These are phyloP conservation scores for Callinectes sapidus DNA, from an alignment of 2,888 invertebrate species.

Conservation along the genomic window DNA sequence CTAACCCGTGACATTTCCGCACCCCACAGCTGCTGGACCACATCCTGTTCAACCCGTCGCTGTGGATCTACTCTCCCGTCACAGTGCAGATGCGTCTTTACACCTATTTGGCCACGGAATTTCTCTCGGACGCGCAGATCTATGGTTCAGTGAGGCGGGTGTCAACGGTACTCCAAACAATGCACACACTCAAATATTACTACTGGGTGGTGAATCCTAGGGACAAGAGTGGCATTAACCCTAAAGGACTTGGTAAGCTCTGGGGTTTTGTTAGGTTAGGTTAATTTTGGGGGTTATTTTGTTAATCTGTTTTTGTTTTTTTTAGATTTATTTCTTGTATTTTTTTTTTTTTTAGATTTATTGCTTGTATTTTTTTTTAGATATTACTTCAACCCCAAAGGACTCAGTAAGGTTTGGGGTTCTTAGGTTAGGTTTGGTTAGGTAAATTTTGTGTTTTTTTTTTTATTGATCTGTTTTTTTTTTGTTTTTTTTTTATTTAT, in stretches of 20 bases:
- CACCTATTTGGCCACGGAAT: conserved; percentile 99
- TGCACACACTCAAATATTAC: conserved; percentile 98
- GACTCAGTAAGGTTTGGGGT: too few species aligned
- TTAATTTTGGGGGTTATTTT: too few species aligned
- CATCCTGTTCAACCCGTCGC: conserved; percentile 98
- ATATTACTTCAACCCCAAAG: too few species aligned
- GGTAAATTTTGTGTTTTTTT: too few species aligned
- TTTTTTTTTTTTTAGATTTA: too few species aligned
- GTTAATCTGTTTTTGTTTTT: too few species aligned
- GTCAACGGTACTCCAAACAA: conserved; percentile 97
- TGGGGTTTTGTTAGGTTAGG: background rate
- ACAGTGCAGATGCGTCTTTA: conserved; percentile 96
- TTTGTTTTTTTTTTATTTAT: too few species aligned
- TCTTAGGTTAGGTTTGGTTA: too few species aligned
- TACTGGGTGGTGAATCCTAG: conserved; percentile 99
- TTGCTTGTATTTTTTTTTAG: too few species aligned
- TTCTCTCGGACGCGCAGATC: conserved; percentile 96
- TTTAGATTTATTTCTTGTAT: too few species aligned
- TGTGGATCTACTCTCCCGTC: conserved; percentile 99
- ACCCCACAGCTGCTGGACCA: conserved; percentile 95
- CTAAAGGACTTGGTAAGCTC: conserved; percentile 93
- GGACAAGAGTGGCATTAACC: conserved; percentile 94
- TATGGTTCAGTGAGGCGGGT: conserved; percentile 97
- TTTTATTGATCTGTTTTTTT: too few species aligned
- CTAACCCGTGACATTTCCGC: too few species aligned